Evolutionary conservation across 2,113 vertebrate genomes (phyloP), one percentile per base, ranked within the genome.

Genomic region (Phycodurus eques): DNA sequence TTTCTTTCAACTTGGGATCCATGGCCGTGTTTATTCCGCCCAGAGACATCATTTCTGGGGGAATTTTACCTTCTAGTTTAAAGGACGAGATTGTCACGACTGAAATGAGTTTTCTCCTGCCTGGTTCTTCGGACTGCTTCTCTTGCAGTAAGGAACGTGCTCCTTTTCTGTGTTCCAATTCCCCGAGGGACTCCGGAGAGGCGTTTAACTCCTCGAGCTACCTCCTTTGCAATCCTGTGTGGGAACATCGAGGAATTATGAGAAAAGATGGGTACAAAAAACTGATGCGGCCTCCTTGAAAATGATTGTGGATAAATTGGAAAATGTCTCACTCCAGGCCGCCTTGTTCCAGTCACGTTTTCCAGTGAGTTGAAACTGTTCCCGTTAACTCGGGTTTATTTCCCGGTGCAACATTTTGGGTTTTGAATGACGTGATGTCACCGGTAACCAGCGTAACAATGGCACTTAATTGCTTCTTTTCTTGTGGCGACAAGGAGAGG

Each of bases 381-480:
- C 53, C 56, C 2, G 4, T 31, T 27, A 61, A 17, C 31, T 33
- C 3, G 59, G 14, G 14, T 61, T 33, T 14, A 61, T 8, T 33
- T 61, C 14, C 59, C 31, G 35, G 27, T 15, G 59, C 14, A 61
- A 61, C 31, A 15, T 6, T 59, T 67, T 80, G 78, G 81, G 76
- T 63, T 39, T 80, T 84, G 85, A 84, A 78, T 87, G 86, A 84
- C 53, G 9, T 9, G 19, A 53, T n/a, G 53, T 54, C 53, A 56
- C 9, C 5, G 6, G 49, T 14, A 51, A 17, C 82, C 51, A 68
- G 84, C 77, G 70, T 67, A 82, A 78, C 84, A 78, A 84, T 56
- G 67, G 85, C 82, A 88, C 85, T 89, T 85, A 86, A 81, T 84
- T 78, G 68, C 77, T 80, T 85, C 80, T 78, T 77, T 39, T 72